Percentiles rank a stretch among this genome's conserved stretches.
Evolutionary conservation across 2,113 vertebrate species (phyloP).

Genomic region (Tauraco erythrolophus): DNA sequence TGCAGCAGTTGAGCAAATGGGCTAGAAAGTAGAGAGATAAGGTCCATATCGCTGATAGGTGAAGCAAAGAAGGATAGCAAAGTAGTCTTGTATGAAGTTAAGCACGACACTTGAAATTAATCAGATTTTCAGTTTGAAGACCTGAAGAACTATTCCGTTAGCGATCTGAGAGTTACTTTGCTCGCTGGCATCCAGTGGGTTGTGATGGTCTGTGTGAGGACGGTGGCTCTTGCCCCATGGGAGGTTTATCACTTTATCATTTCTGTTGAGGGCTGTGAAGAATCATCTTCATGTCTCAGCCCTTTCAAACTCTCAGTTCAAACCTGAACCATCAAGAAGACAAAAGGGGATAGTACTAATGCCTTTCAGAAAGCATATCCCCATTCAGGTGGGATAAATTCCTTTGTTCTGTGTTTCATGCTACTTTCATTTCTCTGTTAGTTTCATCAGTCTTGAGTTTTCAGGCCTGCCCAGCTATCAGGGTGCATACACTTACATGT

Average conservation of each 20-base stretch:
- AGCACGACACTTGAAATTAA: not conserved
- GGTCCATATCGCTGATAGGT: not conserved
- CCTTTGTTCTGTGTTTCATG: not conserved
- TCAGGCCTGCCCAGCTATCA: not conserved
- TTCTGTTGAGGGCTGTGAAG: accelerated
- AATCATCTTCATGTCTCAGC: not conserved
- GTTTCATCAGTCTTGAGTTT: not conserved
- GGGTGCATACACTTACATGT: not conserved
- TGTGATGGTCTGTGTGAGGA: not conserved
- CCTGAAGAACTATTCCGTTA: not conserved
- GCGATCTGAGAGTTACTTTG: not conserved
- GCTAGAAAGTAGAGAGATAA: not conserved
- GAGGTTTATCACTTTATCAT: not conserved
- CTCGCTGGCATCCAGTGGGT: accelerated
- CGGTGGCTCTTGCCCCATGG: not conserved
- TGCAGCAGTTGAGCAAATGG: not conserved
- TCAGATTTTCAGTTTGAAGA: not conserved
- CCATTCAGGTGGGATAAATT: not conserved
- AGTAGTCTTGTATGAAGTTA: not conserved
- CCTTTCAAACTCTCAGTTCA: not conserved
- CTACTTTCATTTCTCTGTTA: not conserved
- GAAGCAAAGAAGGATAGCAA: not conserved
- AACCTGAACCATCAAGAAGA: not conserved
- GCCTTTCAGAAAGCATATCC: not conserved
- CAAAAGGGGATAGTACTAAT: not conserved